These are phyloP conservation scores for Athalia circularis DNA, from an alignment of 2,888 invertebrate species.

Conservation along the genomic window DNA sequence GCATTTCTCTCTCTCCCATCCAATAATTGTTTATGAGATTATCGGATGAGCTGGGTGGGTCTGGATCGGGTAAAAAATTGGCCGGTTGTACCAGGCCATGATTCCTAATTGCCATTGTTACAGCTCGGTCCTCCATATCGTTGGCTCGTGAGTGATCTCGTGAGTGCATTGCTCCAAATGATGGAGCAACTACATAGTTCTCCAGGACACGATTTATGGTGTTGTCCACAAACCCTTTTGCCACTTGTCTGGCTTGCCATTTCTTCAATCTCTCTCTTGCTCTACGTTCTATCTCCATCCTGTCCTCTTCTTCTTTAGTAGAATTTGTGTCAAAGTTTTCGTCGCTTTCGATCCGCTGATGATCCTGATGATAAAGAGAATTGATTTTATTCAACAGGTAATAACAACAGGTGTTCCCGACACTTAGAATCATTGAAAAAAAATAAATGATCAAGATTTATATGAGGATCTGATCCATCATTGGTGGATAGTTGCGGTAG, in stretches of 20 bases:
- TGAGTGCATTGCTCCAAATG: conserved; percentile 55
- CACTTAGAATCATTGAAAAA: no score
- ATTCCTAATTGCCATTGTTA: conserved; percentile 84
- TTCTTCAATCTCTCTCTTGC: conserved; percentile 69
- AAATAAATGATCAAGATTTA: no score
- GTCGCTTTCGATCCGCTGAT: conserved; percentile 10
- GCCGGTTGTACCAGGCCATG: conserved; percentile 77
- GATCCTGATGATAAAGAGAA: conserved; percentile 15
- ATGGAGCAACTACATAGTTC: conserved; percentile 77
- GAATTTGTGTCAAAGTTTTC: conserved; percentile 28
- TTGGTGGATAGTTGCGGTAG: no score
- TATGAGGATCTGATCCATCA: no score
- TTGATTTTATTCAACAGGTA: neutral
- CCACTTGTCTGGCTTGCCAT: conserved; percentile 83
- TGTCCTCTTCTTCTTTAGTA: conserved; percentile 50
- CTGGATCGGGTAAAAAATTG: conserved; percentile 17
- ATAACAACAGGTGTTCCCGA: neutral
- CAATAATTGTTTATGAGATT: conserved; percentile 8
- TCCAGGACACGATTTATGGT: conserved; percentile 83
- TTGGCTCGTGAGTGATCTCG: conserved; percentile 76
- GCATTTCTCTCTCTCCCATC: conserved; percentile 18
- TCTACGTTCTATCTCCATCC: conserved; percentile 62
- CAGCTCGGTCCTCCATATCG: conserved; percentile 82
- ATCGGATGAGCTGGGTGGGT: conserved; percentile 42
- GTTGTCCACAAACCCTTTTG: conserved; percentile 82